Base-by-base conservation (phyloP, 2,113 vertebrate genomes). In the Lycaon pictus region DNA sequence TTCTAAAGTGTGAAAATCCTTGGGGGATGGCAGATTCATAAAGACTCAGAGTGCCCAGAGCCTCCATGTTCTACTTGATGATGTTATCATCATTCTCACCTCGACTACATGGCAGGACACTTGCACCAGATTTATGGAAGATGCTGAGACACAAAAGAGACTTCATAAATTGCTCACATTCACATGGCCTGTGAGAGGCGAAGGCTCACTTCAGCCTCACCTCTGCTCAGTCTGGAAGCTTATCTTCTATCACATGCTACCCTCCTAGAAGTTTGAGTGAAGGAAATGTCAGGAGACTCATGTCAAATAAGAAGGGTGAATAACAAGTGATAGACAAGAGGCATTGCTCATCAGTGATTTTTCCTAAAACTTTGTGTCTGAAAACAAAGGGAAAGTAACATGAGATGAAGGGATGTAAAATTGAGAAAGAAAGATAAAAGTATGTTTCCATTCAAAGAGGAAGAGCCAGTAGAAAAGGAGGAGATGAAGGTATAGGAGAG, bases 381-480 rank as follows among this genome's bases (percentile, higher is more conserved):
- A 83, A 87, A 90, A 51, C 20, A 56, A 93, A 92, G 10, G 25
- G 77, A 86, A 67, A 43, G 12, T 35, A 72, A 82, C 20, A 82
- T 29, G 35, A 94, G 43, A 80, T 17, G 2, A 91, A 85, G 58
- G 74, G 19, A 43, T 19, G 9, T 29, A 12, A 74, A 35, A 88
- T 0, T 67, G 15, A 25, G 8, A 27, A 19, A 56, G 51, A 20
- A 72, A 27, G 27, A 67, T 35, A 55, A 69, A n/a, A n/a, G 0
- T 3, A 29, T 11, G n/a, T 19, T 69, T 89, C n/a, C 74, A 58
- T 67, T 77, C 17, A 55, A 92, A 94, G 13, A 25, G 3, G 29
- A 65, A 53, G 37, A 69, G 16, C 17, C 23, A 60, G 2, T 5
- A 79, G 19, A 60, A 11, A 95, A 2, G 9, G 35, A 58, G 16